Base-by-base conservation (phyloP, 2,113 vertebrate genomes). In the Salvelinus fontinalis region DNA sequence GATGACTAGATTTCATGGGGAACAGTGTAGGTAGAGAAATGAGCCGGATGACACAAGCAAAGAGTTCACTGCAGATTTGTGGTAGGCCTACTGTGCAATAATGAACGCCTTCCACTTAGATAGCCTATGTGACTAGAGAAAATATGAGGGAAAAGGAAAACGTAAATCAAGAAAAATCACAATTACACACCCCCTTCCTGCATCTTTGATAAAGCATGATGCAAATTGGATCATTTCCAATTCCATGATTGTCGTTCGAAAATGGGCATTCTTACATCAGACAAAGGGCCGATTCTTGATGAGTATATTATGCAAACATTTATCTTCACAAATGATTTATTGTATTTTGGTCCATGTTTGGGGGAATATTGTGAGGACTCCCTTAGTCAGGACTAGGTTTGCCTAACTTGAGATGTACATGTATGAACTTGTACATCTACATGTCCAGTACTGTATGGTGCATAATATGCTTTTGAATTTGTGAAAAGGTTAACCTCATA, bases 1-100 rank as follows among this genome's bases (percentile, higher is more conserved):
- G 79, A 71, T 80, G 81, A 81, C 81, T 79, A 65, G 83, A 87
- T 90, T 91, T 91, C 86, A 87, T 75, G 85, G 86, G 78, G 54
- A 81, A 70, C 54, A 72, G 77, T 91, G 83, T 84, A 78, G 70
- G 76, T 79, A 66, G 59, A 31, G 80, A 71, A 87, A 93, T 91
- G 91, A 92, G 86, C 57, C 70, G 73, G 73, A 84, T 81, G 85
- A 83, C 84, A 85, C 81, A 11, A 83, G 72, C 73, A 70, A 79
- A 75, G 81, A 75, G 81, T 85, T 87, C 83, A 71, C 64, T 73
- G 78, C 75, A 64, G 24, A 87, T 83, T 73, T 75, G 60, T 77
- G 83, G 74, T 75, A 83, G 74, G 73, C 84, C 78, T 72, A 76
- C 60, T 12, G 29, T 67, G 75, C 73, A 54, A 74, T 78, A 77